Conservation (phyloP, 2,888 invertebrate genomes). For the Cerastis rubricosa region DNA sequence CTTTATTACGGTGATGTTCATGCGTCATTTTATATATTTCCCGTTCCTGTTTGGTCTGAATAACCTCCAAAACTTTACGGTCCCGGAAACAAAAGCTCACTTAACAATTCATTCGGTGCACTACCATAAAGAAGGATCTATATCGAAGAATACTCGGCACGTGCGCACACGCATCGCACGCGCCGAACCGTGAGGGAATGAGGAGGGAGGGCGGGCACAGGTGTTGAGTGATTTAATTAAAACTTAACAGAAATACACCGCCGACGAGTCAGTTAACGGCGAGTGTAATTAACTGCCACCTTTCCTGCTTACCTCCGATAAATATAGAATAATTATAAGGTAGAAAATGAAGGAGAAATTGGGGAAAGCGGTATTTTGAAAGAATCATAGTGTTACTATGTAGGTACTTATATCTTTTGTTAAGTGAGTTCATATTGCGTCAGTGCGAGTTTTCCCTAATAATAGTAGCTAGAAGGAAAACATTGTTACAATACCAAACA, state of each 20-base stretch:
- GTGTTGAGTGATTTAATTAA: conserved; percentile 86
- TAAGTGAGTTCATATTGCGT: not conserved
- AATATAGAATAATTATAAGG: conserved; percentile 71
- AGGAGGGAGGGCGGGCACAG: conserved; percentile 72
- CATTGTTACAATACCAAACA: not conserved
- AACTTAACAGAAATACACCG: conserved; percentile 73
- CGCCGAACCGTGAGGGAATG: conserved; percentile 23
- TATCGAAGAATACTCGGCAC: conserved; percentile 66
- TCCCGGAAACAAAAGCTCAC: conserved; percentile 50
- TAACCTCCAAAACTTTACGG: conserved; percentile 36
- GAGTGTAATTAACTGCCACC: conserved; percentile 69
- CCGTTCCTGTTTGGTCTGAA: not conserved
- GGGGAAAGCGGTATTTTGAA: conserved; percentile 10
- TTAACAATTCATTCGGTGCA: conserved; percentile 55
- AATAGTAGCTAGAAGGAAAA: not conserved
- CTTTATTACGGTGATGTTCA: not conserved
- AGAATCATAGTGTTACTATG: not conserved
- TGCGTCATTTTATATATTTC: not conserved
- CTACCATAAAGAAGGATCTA: conserved; percentile 50
- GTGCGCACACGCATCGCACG: conserved; percentile 74
- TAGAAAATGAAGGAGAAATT: conserved; percentile 24
- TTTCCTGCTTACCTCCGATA: conserved; percentile 70
- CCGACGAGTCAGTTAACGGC: conserved; percentile 69
- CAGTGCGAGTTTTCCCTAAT: not conserved
- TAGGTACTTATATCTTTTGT: not conserved